Conservation (phyloP, 1,140 invertebrate species). For the Platorchestia sp. region DNA sequence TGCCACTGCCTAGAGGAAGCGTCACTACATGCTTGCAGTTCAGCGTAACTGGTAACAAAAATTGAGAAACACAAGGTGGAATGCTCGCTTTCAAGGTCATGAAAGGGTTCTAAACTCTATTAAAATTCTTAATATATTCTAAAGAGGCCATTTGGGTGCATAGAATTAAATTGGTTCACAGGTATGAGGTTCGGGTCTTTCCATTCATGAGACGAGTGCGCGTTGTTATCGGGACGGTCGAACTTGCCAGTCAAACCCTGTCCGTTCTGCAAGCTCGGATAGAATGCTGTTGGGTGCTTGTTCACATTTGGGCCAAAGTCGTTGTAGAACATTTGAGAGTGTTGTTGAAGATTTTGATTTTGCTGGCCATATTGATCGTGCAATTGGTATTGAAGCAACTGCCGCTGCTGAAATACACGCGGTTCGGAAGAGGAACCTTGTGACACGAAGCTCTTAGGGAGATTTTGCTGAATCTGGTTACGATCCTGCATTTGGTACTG, state of each 20-base stretch:
- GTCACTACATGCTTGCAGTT: not conserved
- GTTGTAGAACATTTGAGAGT: not conserved
- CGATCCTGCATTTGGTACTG: not conserved
- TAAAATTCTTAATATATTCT: not conserved
- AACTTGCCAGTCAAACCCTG: not conserved
- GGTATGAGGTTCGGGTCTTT: not conserved
- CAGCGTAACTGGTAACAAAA: not conserved
- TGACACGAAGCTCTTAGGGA: not conserved
- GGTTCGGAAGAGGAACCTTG: not conserved
- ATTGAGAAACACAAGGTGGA: not conserved
- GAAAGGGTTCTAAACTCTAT: not conserved
- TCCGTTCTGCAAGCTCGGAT: not conserved
- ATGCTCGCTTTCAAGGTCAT: not conserved
- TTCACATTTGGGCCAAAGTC: not conserved
- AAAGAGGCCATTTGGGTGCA: not conserved
- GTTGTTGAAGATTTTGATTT: not conserved
- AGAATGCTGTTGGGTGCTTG: not conserved
- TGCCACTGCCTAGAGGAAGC: not conserved
- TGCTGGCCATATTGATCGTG: not conserved
- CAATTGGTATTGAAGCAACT: not conserved
- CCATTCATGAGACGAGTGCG: not conserved
- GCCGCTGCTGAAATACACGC: not conserved
- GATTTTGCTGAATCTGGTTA: not conserved
- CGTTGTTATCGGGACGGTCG: not conserved
- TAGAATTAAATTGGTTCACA: not conserved